These are phyloP conservation scores for Clinocottus analis DNA, from an alignment of 2,113 vertebrate species.

Conservation along the genomic window DNA sequence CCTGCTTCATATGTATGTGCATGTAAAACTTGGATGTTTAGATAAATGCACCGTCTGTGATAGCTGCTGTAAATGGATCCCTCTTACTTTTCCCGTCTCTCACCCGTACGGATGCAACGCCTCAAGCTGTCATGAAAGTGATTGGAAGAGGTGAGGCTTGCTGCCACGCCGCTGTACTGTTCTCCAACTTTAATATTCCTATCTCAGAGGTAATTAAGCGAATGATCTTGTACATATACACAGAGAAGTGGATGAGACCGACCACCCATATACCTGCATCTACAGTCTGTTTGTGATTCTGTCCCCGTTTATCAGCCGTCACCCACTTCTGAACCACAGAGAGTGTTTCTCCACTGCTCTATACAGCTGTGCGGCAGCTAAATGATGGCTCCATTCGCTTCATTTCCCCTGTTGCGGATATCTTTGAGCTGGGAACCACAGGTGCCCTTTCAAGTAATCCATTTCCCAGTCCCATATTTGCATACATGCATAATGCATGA, in stretches of 20 bases:
- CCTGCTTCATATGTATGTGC: background rate
- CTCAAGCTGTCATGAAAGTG: constrained; percentile 6
- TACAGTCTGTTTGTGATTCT: constrained; percentile 42
- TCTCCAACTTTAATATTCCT: constrained; percentile 5
- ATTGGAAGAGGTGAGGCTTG: constrained; percentile 7
- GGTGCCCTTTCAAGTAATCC: constrained; percentile 77
- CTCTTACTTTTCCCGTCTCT: background rate
- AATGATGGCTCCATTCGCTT: constrained; percentile 65
- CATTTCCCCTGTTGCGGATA: constrained; percentile 71
- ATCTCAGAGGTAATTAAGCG: constrained; percentile 39
- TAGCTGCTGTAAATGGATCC: background rate
- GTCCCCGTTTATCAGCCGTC: constrained; percentile 55
- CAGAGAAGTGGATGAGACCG: constrained; percentile 1
- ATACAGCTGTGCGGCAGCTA: constrained; percentile 63
- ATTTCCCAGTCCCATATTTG: constrained; percentile 76
- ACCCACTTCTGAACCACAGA: constrained; percentile 43
- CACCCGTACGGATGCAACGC: too few species aligned
- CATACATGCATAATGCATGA: constrained; percentile 82
- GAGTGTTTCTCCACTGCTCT: constrained; percentile 54
- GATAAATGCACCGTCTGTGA: too few species aligned
- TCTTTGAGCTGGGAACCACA: constrained; percentile 75
- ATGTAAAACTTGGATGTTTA: background rate
- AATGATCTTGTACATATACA: constrained; percentile 31
- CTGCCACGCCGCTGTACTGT: background rate
- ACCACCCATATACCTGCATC: constrained; percentile 29